Conservation (phyloP, 2,113 vertebrate genomes). For the Cromileptes altivelis region DNA sequence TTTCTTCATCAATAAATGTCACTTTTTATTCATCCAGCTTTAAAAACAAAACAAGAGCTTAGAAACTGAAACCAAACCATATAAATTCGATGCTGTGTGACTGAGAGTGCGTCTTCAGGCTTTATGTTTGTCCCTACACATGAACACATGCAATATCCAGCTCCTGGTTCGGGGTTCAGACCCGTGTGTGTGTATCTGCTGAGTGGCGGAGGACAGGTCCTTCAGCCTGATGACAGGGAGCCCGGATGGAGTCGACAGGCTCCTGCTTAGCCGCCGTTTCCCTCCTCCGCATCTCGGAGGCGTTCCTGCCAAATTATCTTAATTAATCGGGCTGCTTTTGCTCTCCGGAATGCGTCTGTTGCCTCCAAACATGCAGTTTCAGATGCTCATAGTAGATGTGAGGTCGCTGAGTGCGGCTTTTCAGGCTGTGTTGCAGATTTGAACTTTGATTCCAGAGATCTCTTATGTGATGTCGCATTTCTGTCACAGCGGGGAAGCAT, state of each 20-base stretch:
- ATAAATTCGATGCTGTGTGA: not conserved
- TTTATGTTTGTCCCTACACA: not conserved
- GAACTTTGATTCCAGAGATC: not conserved
- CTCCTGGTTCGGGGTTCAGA: not conserved
- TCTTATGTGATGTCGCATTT: not conserved
- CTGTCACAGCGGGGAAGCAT: not conserved
- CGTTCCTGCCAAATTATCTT: slow-evolving; percentile 19
- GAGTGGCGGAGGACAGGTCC: slow-evolving; percentile 34
- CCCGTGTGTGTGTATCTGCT: not conserved
- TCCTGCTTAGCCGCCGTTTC: not conserved
- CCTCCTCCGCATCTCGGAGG: slow-evolving; percentile 23
- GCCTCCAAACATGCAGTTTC: slow-evolving; percentile 4
- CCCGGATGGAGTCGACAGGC: not conserved
- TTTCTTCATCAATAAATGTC: slow-evolving; percentile 48
- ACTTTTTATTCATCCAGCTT: slow-evolving; percentile 26
- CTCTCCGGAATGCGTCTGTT: slow-evolving; percentile 22
- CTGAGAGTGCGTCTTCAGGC: not conserved
- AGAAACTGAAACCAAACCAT: not conserved
- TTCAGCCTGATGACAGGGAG: slow-evolving; percentile 38
- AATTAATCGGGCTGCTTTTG: slow-evolving; percentile 5
- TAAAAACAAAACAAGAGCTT: not conserved
- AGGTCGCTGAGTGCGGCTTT: not conserved
- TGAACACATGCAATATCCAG: not conserved
- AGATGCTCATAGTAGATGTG: slow-evolving; percentile 6
- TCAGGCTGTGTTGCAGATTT: slow-evolving; percentile 7